Base-by-base conservation (phyloP, 2,113 vertebrate species). In the Carlito syrichta region DNA sequence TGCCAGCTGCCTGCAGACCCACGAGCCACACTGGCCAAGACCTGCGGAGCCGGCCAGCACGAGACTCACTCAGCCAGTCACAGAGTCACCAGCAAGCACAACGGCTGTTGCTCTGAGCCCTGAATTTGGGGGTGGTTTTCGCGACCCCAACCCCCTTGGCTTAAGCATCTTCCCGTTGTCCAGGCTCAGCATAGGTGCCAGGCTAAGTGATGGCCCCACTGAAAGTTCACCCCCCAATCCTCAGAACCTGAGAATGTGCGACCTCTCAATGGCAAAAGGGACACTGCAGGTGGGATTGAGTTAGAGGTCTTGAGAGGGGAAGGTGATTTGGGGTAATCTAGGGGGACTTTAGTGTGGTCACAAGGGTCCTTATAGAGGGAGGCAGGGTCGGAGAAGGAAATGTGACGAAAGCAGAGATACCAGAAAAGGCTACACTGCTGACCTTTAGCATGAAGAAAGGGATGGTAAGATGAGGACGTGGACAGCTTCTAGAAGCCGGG, bases 381-480 rank as follows among this genome's bases (percentile, higher is more conserved):
- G 45, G n/a, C n/a, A 20, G 50, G 48, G 2, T 60, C 19, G 14
- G 85, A 73, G n/a, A 32, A 35, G 32, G 45, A 35, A 27, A 6
- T 0, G 2, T 16, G 17, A 11, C 0, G 10, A 1, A 63, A 30
- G 17, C 11, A 63, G 71, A 45, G 5, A 8, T 16, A 32, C 63
- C 0, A 9, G 40, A 45, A 71, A 52, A 54, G 32, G 52, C 35
- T 3, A 6, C 1, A 0, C 23, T 30, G 48, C 48, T 16, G 35
- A 43, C 4, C 30, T 20, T 11, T 30, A 35, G 19, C 8, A 1
- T 3, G 23, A 43, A 62, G 50, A n/a, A 22, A 8, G 22, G 16
- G 32, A 4, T 23, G 7, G 1, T 0, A 10, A 22, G 35, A 43
- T 45, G 2, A 54, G 76, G 38, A 14, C 3, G 16, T 1, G 11